Conservation (phyloP, 2,797 vertebrate species). For the Chelon labrosus region DNA sequence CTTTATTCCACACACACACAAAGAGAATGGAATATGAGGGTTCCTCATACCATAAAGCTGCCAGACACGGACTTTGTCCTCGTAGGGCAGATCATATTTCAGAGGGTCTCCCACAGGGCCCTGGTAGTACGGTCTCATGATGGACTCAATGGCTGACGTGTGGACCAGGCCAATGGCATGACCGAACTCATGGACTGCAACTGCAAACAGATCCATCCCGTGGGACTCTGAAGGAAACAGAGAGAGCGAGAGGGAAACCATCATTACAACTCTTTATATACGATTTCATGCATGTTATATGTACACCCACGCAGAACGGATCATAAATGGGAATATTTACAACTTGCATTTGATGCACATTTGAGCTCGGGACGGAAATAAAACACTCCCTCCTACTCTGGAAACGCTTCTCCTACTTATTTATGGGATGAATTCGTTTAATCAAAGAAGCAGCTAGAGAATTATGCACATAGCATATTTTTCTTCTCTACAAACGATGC, state of each 20-base stretch:
- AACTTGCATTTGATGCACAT: conserved; percentile 11
- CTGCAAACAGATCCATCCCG: conserved; percentile 96
- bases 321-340: neutral
- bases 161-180: conserved; percentile 97
- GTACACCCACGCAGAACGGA: neutral
- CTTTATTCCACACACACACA: conserved; percentile 1
- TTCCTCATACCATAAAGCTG: conserved; percentile 91
- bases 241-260: neutral
- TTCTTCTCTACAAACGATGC: conserved; percentile 1
- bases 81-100: conserved; percentile 93
- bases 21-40: neutral
- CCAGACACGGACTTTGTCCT: conserved; percentile 96
- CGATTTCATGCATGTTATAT: neutral
- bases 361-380: neutral
- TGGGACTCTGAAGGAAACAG: conserved; percentile 85
- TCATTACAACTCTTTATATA: neutral
- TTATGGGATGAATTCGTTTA: conserved; percentile 28
- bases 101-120: conserved; percentile 97
- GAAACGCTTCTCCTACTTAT: conserved; percentile 4
- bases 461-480: conserved; percentile 25
- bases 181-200: conserved; percentile 97
- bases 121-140: conserved; percentile 98
- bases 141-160: conserved; percentile 91
- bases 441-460: conserved; percentile 15
- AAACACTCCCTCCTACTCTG: conserved; percentile 3